Percentiles rank a stretch among this genome's conserved stretches.
Evolutionary conservation across 1,140 invertebrate genomes (phyloP).

Genomic region (Anthonomus grandis): DNA sequence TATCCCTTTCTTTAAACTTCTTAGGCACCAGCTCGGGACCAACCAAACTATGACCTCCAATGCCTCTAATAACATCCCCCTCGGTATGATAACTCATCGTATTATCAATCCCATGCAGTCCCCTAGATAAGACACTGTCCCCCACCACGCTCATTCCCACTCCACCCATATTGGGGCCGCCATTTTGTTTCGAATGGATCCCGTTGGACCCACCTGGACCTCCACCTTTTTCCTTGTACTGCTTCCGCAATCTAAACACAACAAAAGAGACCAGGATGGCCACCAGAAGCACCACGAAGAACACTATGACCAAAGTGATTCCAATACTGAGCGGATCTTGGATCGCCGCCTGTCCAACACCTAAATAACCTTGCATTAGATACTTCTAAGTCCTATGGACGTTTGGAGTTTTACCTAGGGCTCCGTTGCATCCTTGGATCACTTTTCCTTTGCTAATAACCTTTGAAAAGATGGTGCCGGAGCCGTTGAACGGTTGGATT

Average conservation of each 20-base stretch:
- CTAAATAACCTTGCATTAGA: slow-evolving; percentile 47
- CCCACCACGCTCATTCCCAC: slow-evolving; percentile 52
- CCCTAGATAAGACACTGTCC: slow-evolving; percentile 58
- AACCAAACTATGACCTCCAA: slow-evolving; percentile 65
- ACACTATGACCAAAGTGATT: slow-evolving; percentile 88
- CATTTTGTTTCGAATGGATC: slow-evolving; percentile 64
- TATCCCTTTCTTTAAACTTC: slow-evolving; percentile 83
- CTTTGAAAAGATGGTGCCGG: slow-evolving; percentile 74
- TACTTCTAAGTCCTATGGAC: too few relatives aligned
- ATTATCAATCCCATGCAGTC: slow-evolving; percentile 55
- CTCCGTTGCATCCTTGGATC: slow-evolving; percentile 62
- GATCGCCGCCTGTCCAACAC: slow-evolving; percentile 68
- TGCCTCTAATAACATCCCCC: slow-evolving; percentile 63
- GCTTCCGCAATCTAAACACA: slow-evolving; percentile 79
- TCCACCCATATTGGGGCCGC: slow-evolving; percentile 54
- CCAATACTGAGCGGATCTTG: slow-evolving; percentile 86
- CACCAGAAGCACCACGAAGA: slow-evolving; percentile 85
- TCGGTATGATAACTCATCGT: slow-evolving; percentile 62
- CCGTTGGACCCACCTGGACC: slow-evolving; percentile 56
- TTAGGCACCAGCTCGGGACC: slow-evolving; percentile 79
- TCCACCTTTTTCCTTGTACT: slow-evolving; percentile 76
- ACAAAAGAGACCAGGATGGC: slow-evolving; percentile 86
- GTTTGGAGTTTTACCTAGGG: slow-evolving; percentile 34
- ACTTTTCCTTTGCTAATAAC: slow-evolving; percentile 67
- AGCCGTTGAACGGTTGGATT: slow-evolving; percentile 83